Evolutionary conservation across 1,140 invertebrate species (phyloP), one percentile per base, ranked within the genome.

Genomic region (Leucophenga varia): DNA sequence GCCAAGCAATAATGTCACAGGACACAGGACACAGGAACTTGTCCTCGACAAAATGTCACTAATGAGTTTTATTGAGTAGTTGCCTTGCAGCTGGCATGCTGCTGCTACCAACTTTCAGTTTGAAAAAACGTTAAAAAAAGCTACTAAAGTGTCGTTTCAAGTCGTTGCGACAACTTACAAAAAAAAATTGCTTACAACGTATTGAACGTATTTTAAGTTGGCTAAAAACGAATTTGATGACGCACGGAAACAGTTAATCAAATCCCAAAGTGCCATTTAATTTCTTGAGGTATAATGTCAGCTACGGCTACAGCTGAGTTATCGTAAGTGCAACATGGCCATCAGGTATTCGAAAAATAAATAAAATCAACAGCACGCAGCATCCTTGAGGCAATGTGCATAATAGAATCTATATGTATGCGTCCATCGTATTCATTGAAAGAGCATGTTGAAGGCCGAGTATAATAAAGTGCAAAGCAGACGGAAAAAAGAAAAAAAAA

Each of bases 221-320:
- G 41, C 43, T 59, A 59, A 59, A 65, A 54, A 59, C 51, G 53
- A 68, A 55, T 59, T 63, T 63, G 63, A 68, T 67, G 63, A 67
- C 59, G 63, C 63, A 67, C 56, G 63, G 64, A 67, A 67, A 64
- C 63, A 67, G 63, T 67, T 68, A 68, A 67, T 67, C 64, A 67
- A 67, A 67, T 67, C 56, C 59, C 59, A 49, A 63, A 67, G 59
- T 64, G 64, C 36, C 46, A 47, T 47, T 25, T 42, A 52, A 47
- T 21, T 37, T 19, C 50, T 47, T 34, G 32, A 52, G 56, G 43
- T 54, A 34, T 35, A 22, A 44, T 21, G 52, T 35, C 37, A 53
- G 41, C 54, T 38, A 47, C 58, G 57, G 49, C 28, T 34, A 42
- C 57, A 49, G 57, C n/a, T n/a, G n/a, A n/a, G n/a, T n/a, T n/a